These are phyloP conservation scores for Heteropelma amictum DNA, from an alignment of 2,888 invertebrate genomes.

Conservation along the genomic window DNA sequence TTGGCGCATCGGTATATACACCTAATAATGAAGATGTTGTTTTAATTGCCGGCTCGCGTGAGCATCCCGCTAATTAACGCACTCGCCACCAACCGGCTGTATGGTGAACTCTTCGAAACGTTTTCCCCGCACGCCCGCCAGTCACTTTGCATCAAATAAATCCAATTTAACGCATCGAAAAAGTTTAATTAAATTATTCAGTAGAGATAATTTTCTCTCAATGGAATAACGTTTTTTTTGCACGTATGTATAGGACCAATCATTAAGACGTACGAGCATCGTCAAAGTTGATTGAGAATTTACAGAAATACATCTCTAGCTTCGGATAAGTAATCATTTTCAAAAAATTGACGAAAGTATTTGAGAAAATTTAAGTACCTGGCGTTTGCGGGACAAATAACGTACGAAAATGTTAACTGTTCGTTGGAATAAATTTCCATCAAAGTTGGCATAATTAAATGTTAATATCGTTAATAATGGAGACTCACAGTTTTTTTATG, in stretches of 20 bases:
- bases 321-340: no score
- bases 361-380: no score
- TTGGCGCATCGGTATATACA: conserved; percentile 62
- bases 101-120: conserved; percentile 69
- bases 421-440: no score
- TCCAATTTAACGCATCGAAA: neutral
- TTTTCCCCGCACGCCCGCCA: conserved; percentile 29
- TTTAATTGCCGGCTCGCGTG: conserved; percentile 77
- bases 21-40: conserved; percentile 78
- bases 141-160: neutral
- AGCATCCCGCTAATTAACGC: conserved; percentile 77
- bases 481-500: neutral
- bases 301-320: no score
- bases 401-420: no score
- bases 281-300: no score
- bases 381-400: no score
- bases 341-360: no score
- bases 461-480: neutral
- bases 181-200: neutral
- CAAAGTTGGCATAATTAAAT: no score
- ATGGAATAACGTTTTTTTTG: no score
- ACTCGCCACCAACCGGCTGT: conserved; percentile 71
- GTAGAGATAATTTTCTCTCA: neutral
- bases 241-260: no score
- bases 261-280: no score